phyloP scores from a whole-genome alignment of 1,140 invertebrate species.

The Drosophila ercepeae region DNA sequence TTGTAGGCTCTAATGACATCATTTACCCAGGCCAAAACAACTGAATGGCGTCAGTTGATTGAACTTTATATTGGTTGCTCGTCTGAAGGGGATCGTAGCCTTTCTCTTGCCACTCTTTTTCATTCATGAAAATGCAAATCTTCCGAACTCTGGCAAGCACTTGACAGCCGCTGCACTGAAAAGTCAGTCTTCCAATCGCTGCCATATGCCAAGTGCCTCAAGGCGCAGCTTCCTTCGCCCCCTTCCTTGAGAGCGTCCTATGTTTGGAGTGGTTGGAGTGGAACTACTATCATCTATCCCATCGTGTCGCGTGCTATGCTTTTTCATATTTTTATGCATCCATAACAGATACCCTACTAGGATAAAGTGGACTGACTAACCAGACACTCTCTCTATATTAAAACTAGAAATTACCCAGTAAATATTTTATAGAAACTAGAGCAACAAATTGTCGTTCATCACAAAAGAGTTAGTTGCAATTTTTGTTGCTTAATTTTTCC shows the following conservation, averaged over 20 bases:
- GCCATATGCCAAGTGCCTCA: slow-evolving; percentile 66
- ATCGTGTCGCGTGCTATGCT: slow-evolving; percentile 69
- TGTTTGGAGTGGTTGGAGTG: slow-evolving; percentile 20
- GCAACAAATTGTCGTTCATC: slow-evolving; percentile 2
- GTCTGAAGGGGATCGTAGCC: slow-evolving; percentile 38
- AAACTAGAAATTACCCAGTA: background rate
- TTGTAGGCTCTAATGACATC: slow-evolving; percentile 68
- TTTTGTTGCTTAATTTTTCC: slow-evolving; percentile 49
- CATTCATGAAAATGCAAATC: slow-evolving; percentile 80
- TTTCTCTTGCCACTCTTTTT: slow-evolving; percentile 57
- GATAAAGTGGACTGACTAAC: background rate
- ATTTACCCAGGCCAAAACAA: slow-evolving; percentile 46
- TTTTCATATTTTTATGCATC: slow-evolving; percentile 61
- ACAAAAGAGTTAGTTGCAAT: slow-evolving; percentile 1
- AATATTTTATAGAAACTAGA: background rate
- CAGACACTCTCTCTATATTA: too few species aligned
- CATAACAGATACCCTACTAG: slow-evolving; percentile 38
- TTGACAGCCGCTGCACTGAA: slow-evolving; percentile 62
- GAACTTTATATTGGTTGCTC: slow-evolving; percentile 63
- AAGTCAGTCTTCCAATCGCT: slow-evolving; percentile 25
- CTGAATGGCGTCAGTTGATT: slow-evolving; percentile 64
- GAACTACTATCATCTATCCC: slow-evolving; percentile 65
- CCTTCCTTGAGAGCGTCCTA: background rate
- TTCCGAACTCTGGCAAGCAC: slow-evolving; percentile 46
- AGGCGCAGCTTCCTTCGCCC: slow-evolving; percentile 49